Evolutionary conservation across 2,113 vertebrate species (phyloP).

Genomic region (Monopterus albus): DNA sequence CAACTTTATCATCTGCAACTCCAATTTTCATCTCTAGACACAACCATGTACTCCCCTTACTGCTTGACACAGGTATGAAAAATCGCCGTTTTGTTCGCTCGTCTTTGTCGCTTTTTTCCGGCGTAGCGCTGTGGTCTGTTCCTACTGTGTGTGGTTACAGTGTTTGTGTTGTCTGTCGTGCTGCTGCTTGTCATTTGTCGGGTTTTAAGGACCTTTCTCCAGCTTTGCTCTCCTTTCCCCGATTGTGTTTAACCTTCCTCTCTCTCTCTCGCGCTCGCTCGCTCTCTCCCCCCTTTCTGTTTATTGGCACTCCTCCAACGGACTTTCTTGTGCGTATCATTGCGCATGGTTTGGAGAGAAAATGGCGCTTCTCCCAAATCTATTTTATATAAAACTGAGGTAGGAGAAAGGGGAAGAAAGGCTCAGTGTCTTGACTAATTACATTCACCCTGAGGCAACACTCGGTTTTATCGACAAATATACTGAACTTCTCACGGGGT

Average conservation of each 20-base stretch:
- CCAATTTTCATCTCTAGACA: conserved; percentile 75
- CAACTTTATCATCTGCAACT: conserved; percentile 79
- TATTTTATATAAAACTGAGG: conserved; percentile 81
- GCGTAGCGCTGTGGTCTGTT: conserved; percentile 38
- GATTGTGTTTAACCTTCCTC: conserved; percentile 48
- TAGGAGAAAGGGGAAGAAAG: conserved; percentile 51
- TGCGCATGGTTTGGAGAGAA: conserved; percentile 84
- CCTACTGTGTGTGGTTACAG: conserved; percentile 41
- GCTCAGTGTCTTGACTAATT: conserved; percentile 32
- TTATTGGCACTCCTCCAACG: conserved; percentile 71
- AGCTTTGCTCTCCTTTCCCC: conserved; percentile 51
- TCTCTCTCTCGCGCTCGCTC: conserved; percentile 2
- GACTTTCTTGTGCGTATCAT: conserved; percentile 76
- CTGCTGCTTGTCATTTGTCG: conserved; percentile 68
- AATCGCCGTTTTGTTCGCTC: not conserved
- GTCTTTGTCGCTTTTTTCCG: conserved; percentile 15
- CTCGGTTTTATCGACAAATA: conserved; percentile 7
- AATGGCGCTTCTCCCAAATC: conserved; percentile 86
- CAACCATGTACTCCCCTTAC: conserved; percentile 86
- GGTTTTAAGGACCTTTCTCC: conserved; percentile 57
- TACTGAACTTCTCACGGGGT: not conserved
- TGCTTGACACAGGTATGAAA: conserved; percentile 86
- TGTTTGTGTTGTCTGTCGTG: conserved; percentile 30
- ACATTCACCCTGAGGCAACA: conserved; percentile 1
- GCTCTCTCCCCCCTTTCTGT: conserved; percentile 22